These are phyloP conservation scores for Orchestes rusci DNA, from an alignment of 2,888 invertebrate species.

Conservation along the genomic window DNA sequence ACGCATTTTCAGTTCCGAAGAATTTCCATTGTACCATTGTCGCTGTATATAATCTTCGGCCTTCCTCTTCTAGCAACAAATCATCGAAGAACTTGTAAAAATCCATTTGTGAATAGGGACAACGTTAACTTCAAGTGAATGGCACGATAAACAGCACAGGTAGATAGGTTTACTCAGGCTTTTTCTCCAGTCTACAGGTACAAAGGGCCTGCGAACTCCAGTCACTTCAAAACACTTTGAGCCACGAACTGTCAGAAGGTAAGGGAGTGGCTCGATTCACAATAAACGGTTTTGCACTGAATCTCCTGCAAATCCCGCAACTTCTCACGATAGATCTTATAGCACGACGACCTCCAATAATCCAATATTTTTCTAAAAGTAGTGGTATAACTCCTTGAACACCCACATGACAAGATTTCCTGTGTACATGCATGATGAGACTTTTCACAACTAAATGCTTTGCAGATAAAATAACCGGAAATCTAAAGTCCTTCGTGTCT, in stretches of 20 bases:
- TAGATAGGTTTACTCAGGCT: not conserved
- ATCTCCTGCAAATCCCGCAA: no score
- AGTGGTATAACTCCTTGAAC: not conserved
- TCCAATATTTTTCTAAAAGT: not conserved
- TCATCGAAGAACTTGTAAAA: not conserved
- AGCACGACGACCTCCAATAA: no score
- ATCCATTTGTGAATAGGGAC: not conserved
- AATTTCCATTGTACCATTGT: constrained; percentile 6
- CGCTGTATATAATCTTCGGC: constrained; percentile 1
- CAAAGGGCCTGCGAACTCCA: not conserved
- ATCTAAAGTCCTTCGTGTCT: not conserved
- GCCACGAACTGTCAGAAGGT: no score
- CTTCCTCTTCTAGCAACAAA: constrained; percentile 6
- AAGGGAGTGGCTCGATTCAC: no score
- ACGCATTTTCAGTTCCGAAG: constrained; percentile 1
- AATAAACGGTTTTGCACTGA: no score
- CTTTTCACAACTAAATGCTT: constrained; percentile 1
- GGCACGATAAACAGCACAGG: not conserved
- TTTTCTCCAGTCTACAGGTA: not conserved
- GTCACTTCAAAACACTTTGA: no score
- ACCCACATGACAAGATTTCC: constrained; percentile 1
- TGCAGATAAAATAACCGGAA: not conserved
- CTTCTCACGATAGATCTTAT: no score
- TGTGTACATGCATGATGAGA: not conserved
- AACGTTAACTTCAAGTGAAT: not conserved